Conservation (phyloP, 1,140 invertebrate genomes). For the Ostrea edulis region DNA sequence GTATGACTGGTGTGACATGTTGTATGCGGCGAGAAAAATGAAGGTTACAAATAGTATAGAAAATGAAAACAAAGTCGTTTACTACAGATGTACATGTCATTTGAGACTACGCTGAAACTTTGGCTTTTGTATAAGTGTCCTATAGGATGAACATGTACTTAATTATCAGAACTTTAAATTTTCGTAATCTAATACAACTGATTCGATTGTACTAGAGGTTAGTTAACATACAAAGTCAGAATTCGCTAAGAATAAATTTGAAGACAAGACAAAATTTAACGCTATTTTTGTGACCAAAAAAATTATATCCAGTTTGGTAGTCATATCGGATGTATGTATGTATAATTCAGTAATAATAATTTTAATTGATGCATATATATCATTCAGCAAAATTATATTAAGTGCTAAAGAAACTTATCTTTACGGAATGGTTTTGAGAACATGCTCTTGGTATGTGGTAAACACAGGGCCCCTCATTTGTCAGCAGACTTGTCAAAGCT, state of each 20-base stretch:
- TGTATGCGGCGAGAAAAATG: conserved; percentile 10
- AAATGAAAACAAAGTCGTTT: too few species aligned
- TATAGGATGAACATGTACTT: too few species aligned
- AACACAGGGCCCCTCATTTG: conserved; percentile 8
- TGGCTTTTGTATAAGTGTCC: too few species aligned
- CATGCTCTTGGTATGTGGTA: conserved; percentile 27
- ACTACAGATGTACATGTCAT: too few species aligned
- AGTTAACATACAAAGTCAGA: too few species aligned
- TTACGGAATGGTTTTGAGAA: not conserved
- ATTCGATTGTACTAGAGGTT: too few species aligned
- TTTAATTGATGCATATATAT: not conserved
- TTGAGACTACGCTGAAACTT: too few species aligned
- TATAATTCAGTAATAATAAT: not conserved
- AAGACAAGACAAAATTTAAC: not conserved
- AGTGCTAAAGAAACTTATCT: not conserved
- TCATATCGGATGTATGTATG: not conserved
- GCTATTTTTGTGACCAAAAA: not conserved
- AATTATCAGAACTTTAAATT: too few species aligned
- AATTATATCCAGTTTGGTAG: not conserved
- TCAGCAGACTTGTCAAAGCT: conserved; percentile 10
- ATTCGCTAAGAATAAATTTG: not conserved
- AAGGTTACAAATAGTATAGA: not conserved
- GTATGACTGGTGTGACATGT: not conserved
- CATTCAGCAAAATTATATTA: not conserved
- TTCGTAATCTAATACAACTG: too few species aligned